Base-by-base conservation (phyloP, 2,113 vertebrate genomes). In the Petromus typicus region DNA sequence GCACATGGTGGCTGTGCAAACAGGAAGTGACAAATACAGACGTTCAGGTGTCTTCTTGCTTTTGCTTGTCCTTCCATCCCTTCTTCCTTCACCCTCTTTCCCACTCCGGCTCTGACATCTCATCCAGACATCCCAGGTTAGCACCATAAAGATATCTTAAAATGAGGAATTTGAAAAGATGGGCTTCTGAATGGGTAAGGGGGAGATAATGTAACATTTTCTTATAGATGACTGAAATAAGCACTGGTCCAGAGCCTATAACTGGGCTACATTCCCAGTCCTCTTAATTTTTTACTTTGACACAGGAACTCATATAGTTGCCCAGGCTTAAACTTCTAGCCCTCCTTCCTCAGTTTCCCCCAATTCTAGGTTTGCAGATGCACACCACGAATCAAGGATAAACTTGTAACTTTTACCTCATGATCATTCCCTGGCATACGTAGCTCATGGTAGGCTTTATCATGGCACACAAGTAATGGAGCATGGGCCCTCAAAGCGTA, bases 21-120 rank as follows among this genome's bases (percentile, higher is more conserved):
- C 67, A 59, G 45, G 37, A 40, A 64, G 40, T 25, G 23, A 22
- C 0, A 22, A 45, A 25, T 0, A 40, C 16, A 20, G 23, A 25
- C 3, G 40, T 37, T 9, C 13, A 7, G 54, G 34, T 25, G 0
- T 0, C 76, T n/a, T 54, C 64, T 18, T 45, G n/a, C n/a, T 66
- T 12, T 34, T 32, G 32, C n/a, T 27, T 8, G 13, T 13, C 79
- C 63, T 61, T 8, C 37, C 2, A 1, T 16, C 14, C 30, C 57
- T 40, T 16, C 7, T 7, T 51, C 27, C 45, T 32, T 8, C 0
- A 8, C 7, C n/a, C 23, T 66, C 27, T 20, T 16, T 3, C n/a
- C 45, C 51, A 63, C 1, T 30, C 3, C 5, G 32, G 63, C 64
- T 59, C 69, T 59, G 7, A 64, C 25, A 45, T 0, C 16, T 45